These are phyloP conservation scores for Stratiomys singularior DNA, from an alignment of 2,888 invertebrate species.

Conservation along the genomic window DNA sequence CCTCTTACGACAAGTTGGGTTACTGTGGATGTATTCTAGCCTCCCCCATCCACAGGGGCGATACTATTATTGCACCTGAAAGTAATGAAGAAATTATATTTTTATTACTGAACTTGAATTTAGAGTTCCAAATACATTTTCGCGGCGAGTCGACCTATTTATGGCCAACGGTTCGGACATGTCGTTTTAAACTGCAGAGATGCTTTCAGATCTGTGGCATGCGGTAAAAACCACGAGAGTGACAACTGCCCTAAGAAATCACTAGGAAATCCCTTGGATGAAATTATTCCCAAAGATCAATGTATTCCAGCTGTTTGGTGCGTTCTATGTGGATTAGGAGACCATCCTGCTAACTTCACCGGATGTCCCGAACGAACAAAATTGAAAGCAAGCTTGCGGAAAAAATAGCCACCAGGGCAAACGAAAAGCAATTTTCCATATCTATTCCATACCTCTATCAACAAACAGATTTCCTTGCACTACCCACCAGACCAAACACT, in stretches of 20 bases:
- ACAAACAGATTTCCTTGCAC: background rate
- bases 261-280: background rate
- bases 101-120: too few species aligned
- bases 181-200: background rate
- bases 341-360: background rate
- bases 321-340: background rate
- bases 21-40: too few species aligned
- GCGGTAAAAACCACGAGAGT: background rate
- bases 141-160: too few species aligned
- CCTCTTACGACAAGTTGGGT: too few species aligned
- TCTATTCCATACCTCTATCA: background rate
- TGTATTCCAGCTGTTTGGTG: background rate
- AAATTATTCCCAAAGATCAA: background rate
- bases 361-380: background rate
- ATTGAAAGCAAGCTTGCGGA: background rate
- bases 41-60: too few species aligned
- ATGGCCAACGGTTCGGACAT: constrained; percentile 24
- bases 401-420: background rate
- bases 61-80: too few species aligned
- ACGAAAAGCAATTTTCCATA: background rate
- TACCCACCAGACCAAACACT: background rate
- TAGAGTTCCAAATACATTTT: too few species aligned
- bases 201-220: background rate
- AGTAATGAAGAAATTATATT: too few species aligned
- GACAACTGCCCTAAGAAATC: background rate